Percentiles rank a stretch among this genome's conserved stretches.
These are phyloP conservation scores for Plecotus auritus DNA, from an alignment of 2,113 vertebrate genomes.

Conservation along the genomic window DNA sequence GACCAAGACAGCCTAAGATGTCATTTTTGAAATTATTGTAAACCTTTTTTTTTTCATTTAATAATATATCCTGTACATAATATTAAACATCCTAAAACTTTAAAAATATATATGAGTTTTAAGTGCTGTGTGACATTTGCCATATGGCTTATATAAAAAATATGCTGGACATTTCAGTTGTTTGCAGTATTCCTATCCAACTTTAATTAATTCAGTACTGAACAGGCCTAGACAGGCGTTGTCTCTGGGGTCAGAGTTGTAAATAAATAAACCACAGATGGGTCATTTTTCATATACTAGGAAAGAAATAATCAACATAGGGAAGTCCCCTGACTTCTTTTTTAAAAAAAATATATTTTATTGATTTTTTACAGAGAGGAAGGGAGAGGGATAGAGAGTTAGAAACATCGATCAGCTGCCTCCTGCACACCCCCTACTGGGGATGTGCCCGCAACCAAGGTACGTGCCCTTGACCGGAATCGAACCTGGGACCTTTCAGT, in stretches of 20 bases:
- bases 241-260: neutral
- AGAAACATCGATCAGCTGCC: too few relatives aligned
- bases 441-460: too few relatives aligned
- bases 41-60: neutral
- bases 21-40: neutral
- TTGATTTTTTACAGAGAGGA: too few relatives aligned
- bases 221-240: neutral
- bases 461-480: too few relatives aligned
- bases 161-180: neutral
- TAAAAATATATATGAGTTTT: neutral
- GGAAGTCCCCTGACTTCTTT: neutral
- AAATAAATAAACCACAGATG: neutral
- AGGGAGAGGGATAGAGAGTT: too few relatives aligned
- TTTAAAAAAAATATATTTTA: too few relatives aligned
- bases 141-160: neutral
- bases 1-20: neutral
- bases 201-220: neutral
- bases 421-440: too few relatives aligned
- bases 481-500: too few relatives aligned
- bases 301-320: neutral
- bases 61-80: neutral
- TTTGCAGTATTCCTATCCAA: neutral
- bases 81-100: neutral
- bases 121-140: neutral
- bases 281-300: neutral